Evolutionary conservation across 1,140 invertebrate species (phyloP).

Genomic region (Bicyclus anynana): DNA sequence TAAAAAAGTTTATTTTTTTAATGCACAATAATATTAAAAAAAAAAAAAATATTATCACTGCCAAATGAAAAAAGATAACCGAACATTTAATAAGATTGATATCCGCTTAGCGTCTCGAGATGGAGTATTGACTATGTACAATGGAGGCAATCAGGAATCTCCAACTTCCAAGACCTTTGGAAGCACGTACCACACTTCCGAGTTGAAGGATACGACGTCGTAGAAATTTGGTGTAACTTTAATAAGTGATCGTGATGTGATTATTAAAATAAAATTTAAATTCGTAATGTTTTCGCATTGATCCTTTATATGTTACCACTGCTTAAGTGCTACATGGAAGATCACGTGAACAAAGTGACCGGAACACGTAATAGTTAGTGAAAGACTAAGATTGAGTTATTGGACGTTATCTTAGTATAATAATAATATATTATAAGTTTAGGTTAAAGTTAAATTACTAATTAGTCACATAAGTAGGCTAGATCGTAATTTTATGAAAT

Average conservation of each 20-base stretch:
- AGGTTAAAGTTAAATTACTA: too few species aligned
- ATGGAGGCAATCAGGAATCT: conserved; percentile 58
- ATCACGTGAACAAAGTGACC: too few species aligned
- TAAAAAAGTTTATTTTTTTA: too few species aligned
- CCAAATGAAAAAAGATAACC: conserved; percentile 5
- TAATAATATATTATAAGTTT: too few species aligned
- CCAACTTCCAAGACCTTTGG: conserved; percentile 48
- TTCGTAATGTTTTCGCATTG: background rate
- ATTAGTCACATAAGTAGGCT: too few species aligned
- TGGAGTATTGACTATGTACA: conserved; percentile 56
- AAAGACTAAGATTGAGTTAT: too few species aligned
- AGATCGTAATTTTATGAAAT: too few species aligned
- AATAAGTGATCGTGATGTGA: conserved; percentile 23
- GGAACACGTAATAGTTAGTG: too few species aligned
- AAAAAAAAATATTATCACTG: background rate
- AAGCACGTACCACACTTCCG: conserved; percentile 57
- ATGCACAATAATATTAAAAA: too few species aligned
- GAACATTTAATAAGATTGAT: conserved; percentile 26
- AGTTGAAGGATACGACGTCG: conserved; percentile 33
- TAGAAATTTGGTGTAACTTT: conserved; percentile 24
- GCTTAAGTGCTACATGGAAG: too few species aligned
- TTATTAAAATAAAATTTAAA: background rate
- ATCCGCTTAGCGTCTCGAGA: conserved; percentile 37
- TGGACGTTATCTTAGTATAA: too few species aligned
- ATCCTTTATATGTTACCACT: too few species aligned